Conservation (phyloP, 2,888 invertebrate species). For the Plebejus melissa region DNA sequence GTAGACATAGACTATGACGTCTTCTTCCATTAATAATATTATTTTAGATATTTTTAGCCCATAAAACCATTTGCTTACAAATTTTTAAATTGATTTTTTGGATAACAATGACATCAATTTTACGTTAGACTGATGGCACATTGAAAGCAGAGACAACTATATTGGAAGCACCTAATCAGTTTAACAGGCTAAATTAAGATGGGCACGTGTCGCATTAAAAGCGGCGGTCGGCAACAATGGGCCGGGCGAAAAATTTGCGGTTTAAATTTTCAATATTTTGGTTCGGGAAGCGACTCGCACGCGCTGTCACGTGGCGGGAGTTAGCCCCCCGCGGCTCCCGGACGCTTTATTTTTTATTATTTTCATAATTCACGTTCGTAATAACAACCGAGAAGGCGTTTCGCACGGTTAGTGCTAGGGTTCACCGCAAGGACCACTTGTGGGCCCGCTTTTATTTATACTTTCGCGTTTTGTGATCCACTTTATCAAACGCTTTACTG, state of each 20-base stretch:
- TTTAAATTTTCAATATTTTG: slow-evolving; percentile 77
- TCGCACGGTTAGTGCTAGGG: slow-evolving; percentile 72
- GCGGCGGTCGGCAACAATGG: slow-evolving; percentile 43
- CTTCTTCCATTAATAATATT: no score
- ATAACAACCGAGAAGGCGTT: slow-evolving; percentile 77
- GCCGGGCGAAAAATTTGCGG: slow-evolving; percentile 53
- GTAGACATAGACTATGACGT: no score
- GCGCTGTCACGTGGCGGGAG: slow-evolving; percentile 70
- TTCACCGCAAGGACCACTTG: slow-evolving; percentile 73
- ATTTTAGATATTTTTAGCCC: no score
- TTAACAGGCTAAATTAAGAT: slow-evolving; percentile 63
- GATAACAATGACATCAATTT: neutral
- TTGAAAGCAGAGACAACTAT: neutral
- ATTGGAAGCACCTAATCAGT: slow-evolving; percentile 52
- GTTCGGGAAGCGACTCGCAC: slow-evolving; percentile 54
- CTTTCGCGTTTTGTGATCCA: slow-evolving; percentile 71
- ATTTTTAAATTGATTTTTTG: neutral
- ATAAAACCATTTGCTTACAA: neutral
- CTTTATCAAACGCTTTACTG: slow-evolving; percentile 75
- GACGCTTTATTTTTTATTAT: slow-evolving; percentile 75
- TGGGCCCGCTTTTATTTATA: slow-evolving; percentile 69
- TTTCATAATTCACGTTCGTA: slow-evolving; percentile 78
- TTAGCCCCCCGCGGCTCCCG: slow-evolving; percentile 63
- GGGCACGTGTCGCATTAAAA: slow-evolving; percentile 66
- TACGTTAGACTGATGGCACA: neutral